Conservation (phyloP, 30 jellyfish, hydroid and myxozoan genomes). For the Aurelia aurita region DNA sequence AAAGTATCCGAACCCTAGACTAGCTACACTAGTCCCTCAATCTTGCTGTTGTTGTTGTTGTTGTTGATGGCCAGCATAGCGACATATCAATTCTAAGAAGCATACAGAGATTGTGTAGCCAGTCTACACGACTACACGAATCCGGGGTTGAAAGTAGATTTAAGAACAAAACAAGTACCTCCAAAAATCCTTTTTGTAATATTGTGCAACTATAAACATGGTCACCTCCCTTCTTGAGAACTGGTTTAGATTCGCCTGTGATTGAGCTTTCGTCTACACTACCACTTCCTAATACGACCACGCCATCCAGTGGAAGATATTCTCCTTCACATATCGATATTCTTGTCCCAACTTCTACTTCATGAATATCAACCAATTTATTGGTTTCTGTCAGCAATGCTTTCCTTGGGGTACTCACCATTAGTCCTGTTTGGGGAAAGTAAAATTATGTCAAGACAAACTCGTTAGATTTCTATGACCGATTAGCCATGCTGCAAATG, state of each 20-base stretch:
- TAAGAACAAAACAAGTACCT: conserved; percentile 6
- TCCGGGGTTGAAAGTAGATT: background rate
- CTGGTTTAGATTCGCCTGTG: conserved; percentile 83
- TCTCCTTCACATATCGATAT: conserved; percentile 77
- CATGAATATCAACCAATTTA: conserved; percentile 29
- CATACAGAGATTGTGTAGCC: too few species aligned
- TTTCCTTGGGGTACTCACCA: conserved; percentile 21
- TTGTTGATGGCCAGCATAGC: too few species aligned
- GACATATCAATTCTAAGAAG: too few species aligned
- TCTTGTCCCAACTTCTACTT: conserved; percentile 59
- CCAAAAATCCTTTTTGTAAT: conserved; percentile 67
- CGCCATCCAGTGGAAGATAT: conserved; percentile 76
- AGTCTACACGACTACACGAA: too few species aligned
- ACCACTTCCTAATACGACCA: conserved; percentile 62
- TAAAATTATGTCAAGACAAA: too few species aligned
- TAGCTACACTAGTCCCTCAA: too few species aligned
- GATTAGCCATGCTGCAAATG: too few species aligned
- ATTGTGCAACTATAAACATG: conserved; percentile 72
- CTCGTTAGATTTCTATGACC: too few species aligned
- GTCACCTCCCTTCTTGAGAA: conserved; percentile 30
- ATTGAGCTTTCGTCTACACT: conserved; percentile 76
- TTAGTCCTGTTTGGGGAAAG: background rate
- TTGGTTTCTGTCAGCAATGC: conserved; percentile 56
- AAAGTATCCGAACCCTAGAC: too few species aligned
- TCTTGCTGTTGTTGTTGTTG: too few species aligned